Base-by-base conservation (phyloP, 2,113 vertebrate species). In the Anhinga rufa region DNA sequence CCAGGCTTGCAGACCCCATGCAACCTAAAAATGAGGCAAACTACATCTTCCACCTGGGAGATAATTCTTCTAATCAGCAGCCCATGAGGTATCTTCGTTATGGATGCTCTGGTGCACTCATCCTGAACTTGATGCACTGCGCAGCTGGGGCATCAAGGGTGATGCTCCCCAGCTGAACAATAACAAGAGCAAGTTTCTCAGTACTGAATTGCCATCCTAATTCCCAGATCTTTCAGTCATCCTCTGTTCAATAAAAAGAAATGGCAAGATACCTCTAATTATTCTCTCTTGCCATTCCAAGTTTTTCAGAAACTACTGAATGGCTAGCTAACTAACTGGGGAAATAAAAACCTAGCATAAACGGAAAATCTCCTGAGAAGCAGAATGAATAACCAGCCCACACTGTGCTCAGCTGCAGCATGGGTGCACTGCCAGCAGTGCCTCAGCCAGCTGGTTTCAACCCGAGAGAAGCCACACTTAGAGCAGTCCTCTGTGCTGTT, bases 381-480 rank as follows among this genome's bases (percentile, higher is more conserved):
- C 2, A 7, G 31, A 69, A 51, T 57, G 11, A 49, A 31, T 52
- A 13, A 38, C n/a, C 24, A 0, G 0, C n/a, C 34, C 25, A 80
- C 14, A 2, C 14, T n/a, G n/a, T 0, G 0, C 34, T 69, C 52
- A 38, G 34, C 44, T n/a, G 42, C 22, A 21, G 28, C 64, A 29
- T 0, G 2, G 4, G 18, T 44, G 25, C 17, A 0, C 21, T 84
- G 79, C 32, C 71, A 75, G 34, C 29, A 40, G 22, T 7, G 7
- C 24, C 54, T 77, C 61, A 64, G 66, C 31, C 68, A 64, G 17
- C 2, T 6, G 32, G n/a, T 48, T 68, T 72, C 42, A 69, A 9
- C n/a, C 8, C 0, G 0, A 52, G 26, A 51, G 10, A 51, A 44
- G 26, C 12, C n/a, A 40, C 74, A 11, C 15, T 71, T 71, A 6